Base-by-base conservation (phyloP, 2,797 vertebrate species). In the Margarornis squamiger region DNA sequence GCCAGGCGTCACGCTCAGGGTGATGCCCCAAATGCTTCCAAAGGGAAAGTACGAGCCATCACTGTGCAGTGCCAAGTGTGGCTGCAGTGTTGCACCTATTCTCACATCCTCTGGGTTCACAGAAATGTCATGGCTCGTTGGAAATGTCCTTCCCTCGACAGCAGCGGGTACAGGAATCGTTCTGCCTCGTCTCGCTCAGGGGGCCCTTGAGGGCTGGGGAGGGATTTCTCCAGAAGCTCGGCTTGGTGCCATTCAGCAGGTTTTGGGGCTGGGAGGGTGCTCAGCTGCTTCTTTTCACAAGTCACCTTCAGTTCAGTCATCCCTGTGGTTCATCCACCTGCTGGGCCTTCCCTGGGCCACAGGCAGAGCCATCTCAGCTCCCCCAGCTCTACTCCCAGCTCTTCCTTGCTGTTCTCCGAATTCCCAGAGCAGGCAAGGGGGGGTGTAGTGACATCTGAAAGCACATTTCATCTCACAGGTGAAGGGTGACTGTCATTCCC, bases 181-280 rank as follows among this genome's bases (percentile, higher is more conserved):
- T 55, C 51, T 63, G 41, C 23, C 15, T 72, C 6, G 0, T 29
- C 38, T 62, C 0, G 0, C 38, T 57, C 10, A 1, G 7, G 0
- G 1, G 20, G 26, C 10, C 20, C 30, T n/a, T 14, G 41, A 63
- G 24, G 36, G 58, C 36, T 23, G 8, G 55, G 26, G 51, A 52
- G 38, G 20, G 39, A 19, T 39, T 86, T 59, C 57, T 67, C 49
- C 46, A 57, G 46, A 24, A 89, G 39, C 0, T 0, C 58, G 73
- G 14, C 8, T 45, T 55, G 65, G 43, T 73, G 81, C 15, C 55
- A n/a, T 72, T 61, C 41, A n/a, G 41, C 22, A 55, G 46, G 26
- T 36, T 49, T 32, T n/a, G 29, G 52, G 34, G 13, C 14, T 34
- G 39, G 10, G 36, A 12, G 19, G 10, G 4, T 14, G 23, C 39